Percentiles rank a stretch among this genome's conserved stretches.
phyloP scores from a whole-genome alignment of 30 jellyfish, hydroid and myxozoan species.

The Morbakka virulenta region DNA sequence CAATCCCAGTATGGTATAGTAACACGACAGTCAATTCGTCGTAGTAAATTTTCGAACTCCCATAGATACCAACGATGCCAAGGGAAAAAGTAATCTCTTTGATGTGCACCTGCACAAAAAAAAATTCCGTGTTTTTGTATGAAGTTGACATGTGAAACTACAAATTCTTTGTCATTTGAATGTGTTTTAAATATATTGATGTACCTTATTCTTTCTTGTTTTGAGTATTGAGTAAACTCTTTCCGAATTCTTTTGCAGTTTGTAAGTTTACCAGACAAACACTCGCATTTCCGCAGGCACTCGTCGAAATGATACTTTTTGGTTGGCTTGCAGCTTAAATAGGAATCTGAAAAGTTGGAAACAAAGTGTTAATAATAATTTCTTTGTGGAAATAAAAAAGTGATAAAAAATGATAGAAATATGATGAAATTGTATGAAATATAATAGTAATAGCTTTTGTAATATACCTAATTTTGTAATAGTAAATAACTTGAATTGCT shows the following conservation, averaged over 20 bases:
- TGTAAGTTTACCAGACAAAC: constrained; percentile 34
- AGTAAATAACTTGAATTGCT: no score
- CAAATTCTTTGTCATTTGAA: constrained; percentile 22
- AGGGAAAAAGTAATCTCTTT: constrained; percentile 47
- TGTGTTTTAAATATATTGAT: constrained; percentile 28
- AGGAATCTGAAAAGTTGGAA: no score
- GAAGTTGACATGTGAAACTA: constrained; percentile 20
- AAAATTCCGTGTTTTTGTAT: constrained; percentile 26
- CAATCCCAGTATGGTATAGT: constrained; percentile 93
- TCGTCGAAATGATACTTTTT: constrained; percentile 35
- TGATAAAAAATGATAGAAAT: no score
- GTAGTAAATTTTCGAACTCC: constrained; percentile 70
- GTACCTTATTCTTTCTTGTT: constrained; percentile 33
- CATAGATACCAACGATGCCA: constrained; percentile 89
- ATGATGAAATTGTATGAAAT: no score
- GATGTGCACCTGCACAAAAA: constrained; percentile 54
- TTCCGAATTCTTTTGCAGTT: constrained; percentile 53
- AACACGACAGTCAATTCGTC: constrained; percentile 72
- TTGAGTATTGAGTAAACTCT: constrained; percentile 49
- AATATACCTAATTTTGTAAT: no score
- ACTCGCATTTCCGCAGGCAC: constrained; percentile 43
- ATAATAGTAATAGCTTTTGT: no score
- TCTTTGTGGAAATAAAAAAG: no score
- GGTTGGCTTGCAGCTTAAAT: no score
- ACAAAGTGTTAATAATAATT: no score